Evolutionary conservation across 2,113 vertebrate species (phyloP).

Genomic region (Hemiscyllium ocellatum): DNA sequence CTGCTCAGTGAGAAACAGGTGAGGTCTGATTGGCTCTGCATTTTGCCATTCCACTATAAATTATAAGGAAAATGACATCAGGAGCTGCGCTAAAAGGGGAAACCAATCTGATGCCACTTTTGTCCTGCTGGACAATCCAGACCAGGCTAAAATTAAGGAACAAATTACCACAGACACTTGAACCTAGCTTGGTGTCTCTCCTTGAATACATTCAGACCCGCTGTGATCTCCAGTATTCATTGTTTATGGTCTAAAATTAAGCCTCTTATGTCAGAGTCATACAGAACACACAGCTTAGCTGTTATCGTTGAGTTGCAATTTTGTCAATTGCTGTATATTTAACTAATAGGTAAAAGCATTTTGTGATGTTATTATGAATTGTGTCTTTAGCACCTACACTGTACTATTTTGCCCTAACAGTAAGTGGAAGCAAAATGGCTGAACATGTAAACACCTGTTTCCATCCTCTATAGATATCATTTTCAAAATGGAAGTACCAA

Average conservation of each 20-base stretch:
- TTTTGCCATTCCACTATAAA: neutral
- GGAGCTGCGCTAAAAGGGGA: neutral
- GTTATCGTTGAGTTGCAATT: neutral
- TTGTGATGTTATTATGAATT: neutral
- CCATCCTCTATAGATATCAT: neutral
- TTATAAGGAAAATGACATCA: neutral
- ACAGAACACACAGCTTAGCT: neutral
- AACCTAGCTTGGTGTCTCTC: too few relatives aligned
- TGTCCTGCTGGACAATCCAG: neutral
- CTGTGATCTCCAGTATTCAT: too few relatives aligned
- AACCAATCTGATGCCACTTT: neutral
- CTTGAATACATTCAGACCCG: too few relatives aligned
- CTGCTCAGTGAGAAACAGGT: neutral
- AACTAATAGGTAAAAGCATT: neutral
- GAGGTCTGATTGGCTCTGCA: neutral
- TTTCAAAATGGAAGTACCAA: neutral
- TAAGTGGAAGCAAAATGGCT: neutral
- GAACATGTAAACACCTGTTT: neutral
- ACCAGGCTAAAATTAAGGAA: neutral
- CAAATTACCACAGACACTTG: too few relatives aligned
- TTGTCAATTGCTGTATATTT: neutral
- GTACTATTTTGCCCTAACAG: neutral
- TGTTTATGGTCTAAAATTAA: neutral
- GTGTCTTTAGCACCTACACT: neutral
- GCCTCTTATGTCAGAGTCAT: neutral